phyloP scores from a whole-genome alignment of 2,113 vertebrate genomes.

The Burhinus bistriatus region DNA sequence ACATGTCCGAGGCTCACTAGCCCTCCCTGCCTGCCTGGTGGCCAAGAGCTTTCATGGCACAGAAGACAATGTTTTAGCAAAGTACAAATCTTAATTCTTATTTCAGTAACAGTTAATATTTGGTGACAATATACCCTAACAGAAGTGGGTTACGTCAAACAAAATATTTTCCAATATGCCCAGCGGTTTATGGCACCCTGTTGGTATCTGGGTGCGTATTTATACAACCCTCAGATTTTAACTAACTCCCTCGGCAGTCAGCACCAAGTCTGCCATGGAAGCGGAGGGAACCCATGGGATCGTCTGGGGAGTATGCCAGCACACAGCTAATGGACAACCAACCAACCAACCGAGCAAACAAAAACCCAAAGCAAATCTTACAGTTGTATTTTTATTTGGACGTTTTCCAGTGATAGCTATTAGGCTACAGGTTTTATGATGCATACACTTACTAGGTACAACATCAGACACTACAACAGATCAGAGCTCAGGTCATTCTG shows the following conservation, averaged over 20 bases:
- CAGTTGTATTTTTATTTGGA: conserved; percentile 88
- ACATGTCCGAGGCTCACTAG: rapidly evolving
- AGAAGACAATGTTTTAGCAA: neutral
- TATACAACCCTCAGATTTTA: neutral
- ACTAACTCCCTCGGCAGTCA: neutral
- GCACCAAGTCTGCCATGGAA: neutral
- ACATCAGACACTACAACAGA: conserved; percentile 82
- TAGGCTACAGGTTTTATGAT: conserved; percentile 83
- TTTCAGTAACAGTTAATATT: neutral
- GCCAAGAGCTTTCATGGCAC: neutral
- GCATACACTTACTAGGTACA: conserved; percentile 87
- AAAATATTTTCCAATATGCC: neutral
- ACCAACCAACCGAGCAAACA: neutral
- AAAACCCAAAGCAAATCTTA: conserved; percentile 35
- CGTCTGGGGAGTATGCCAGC: neutral
- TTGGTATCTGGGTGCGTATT: neutral
- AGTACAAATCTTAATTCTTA: neutral
- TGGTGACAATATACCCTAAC: neutral
- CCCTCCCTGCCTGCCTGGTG: neutral
- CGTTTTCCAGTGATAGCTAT: conserved; percentile 84
- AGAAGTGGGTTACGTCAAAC: rapidly evolving
- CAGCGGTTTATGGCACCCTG: neutral
- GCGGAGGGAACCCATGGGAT: neutral
- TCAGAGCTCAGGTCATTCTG: conserved; percentile 67
- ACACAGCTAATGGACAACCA: neutral